Base-by-base conservation (phyloP, 2,888 invertebrate species). In the Lochmaea capreae region DNA sequence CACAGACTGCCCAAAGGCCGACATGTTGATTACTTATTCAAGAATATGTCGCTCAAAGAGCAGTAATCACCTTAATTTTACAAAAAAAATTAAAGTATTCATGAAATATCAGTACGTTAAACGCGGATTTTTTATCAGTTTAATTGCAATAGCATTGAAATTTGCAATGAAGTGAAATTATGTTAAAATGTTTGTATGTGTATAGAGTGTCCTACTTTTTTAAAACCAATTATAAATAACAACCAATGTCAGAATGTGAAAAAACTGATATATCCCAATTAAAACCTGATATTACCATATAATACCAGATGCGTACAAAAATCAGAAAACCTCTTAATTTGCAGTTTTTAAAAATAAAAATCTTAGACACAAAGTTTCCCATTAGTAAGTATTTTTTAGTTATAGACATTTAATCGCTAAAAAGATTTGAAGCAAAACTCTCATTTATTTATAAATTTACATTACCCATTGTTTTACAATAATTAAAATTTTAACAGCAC, bases 91-190 rank as follows among this genome's bases (percentile, higher is more conserved):
- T 52, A 71, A 39, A 63, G 57, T 57, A 63, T 43, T 62, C 42
- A 16, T 71, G 33, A 65, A 65, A 57, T 52, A 65, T 62, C 49
- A 42, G 42, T 67, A 65, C 42, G 42, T 57, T 67, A 57, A 61
- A 67, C 46, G 16, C 43, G 26, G 10, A 43, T 70, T 67, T 72
- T 75, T 75, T 63, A 75, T 75, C 66, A 69, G 59, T 18, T 65
- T 67, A 70, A 72, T 75, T 73, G 70, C 62, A 33, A 42, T 71
- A 73, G 59, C 73, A 66, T 73, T 68, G 65, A 71, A 71, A 74
- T 68, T 65, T 72, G 66, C 66, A 63, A 46, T 65, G 67, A 67
- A 67, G 66, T 67, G 49, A 65, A 63, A 63, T 71, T 69, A 70
- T 67, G 63, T 63, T 67, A 43, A 74, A 66, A 73, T 63, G 61